Base-by-base conservation (phyloP, 2,797 vertebrate genomes). In the Premnoplex brunnescens region DNA sequence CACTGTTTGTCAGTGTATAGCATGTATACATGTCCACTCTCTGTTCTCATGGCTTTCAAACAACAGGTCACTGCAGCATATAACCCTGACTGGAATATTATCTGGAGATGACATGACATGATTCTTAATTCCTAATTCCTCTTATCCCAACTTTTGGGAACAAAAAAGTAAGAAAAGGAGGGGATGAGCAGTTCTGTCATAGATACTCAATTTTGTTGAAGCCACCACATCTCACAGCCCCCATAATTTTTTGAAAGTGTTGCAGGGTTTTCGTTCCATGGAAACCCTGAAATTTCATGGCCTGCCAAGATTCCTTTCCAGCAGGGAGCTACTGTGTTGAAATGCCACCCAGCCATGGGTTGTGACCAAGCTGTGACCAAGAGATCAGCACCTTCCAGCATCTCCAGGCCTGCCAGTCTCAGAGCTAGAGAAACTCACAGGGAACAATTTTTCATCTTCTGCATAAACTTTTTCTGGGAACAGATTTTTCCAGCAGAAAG, bases 331-430 rank as follows among this genome's bases (percentile, higher is more conserved):
- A 37, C 80, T 85, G 44, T 92, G 68, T 87, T 77, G 83, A 90
- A 96, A 94, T 80, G 71, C 64, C 90, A 96, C 85, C 55, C 86
- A 92, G 77, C 89, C 80, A 41, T 81, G 69, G 87, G 41, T 90
- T 88, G 84, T 94, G 93, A 85, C 34, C 60, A 66, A 77, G 3
- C 63, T 95, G 91, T 68, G 67, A 44, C 43, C 56, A 67, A 56
- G 43, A 90, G 51, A 72, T 85, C 74, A 76, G 15, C 36, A 66
- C 18, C 60, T 95, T 88, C 85, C 74, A 93, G 16, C 51, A 85
- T 43, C 82, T 95, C 85, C 91, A 91, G 60, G 43, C 59, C 30
- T 79, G 71, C 27, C 44, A 78, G 26, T 64, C 80, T 95, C 80
- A 95, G 80, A 96, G 46, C 43, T 63, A 43, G 44, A 75, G 14